Percentiles rank a stretch among this genome's conserved stretches.
These are phyloP conservation scores for Meriones unguiculatus DNA, from an alignment of 2,113 vertebrate species.

Conservation along the genomic window DNA sequence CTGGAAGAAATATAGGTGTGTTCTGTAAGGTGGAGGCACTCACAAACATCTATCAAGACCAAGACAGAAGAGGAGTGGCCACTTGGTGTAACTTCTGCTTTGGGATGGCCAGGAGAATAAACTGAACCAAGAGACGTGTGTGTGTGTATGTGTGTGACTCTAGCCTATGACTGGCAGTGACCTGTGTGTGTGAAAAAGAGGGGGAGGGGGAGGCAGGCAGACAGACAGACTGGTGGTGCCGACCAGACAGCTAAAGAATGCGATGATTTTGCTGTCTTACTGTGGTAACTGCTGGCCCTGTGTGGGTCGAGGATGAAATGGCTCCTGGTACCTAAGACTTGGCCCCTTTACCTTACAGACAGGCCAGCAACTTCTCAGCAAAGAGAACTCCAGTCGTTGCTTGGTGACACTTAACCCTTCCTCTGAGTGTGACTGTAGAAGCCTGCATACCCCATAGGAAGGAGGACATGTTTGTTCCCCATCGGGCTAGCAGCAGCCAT, in stretches of 20 bases:
- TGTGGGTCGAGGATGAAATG: background rate
- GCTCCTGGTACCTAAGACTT: background rate
- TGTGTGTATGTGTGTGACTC: background rate
- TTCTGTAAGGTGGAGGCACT: background rate
- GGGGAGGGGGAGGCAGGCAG: too few species aligned
- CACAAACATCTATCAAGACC: background rate
- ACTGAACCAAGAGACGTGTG: background rate
- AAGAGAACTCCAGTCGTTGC: background rate
- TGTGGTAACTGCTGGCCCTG: constrained; percentile 26
- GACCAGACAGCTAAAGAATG: background rate
- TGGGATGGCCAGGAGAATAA: background rate
- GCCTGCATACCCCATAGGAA: background rate
- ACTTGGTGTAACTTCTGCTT: background rate
- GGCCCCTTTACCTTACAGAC: background rate
- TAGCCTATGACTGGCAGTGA: background rate
- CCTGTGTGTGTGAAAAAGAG: background rate
- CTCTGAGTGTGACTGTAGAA: background rate
- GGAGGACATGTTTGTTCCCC: background rate
- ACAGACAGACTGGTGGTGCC: background rate
- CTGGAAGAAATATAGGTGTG: background rate
- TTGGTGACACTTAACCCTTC: background rate
- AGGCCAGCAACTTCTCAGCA: background rate
- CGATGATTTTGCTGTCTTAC: background rate
- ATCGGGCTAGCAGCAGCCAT: fast-evolving
- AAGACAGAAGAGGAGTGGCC: background rate